A percentile compares a stretch with the other conserved stretches of the same genome.
These are phyloP conservation scores for Campylorhamphus procurvoides DNA, from an alignment of 2,113 vertebrate species.

Conservation along the genomic window DNA sequence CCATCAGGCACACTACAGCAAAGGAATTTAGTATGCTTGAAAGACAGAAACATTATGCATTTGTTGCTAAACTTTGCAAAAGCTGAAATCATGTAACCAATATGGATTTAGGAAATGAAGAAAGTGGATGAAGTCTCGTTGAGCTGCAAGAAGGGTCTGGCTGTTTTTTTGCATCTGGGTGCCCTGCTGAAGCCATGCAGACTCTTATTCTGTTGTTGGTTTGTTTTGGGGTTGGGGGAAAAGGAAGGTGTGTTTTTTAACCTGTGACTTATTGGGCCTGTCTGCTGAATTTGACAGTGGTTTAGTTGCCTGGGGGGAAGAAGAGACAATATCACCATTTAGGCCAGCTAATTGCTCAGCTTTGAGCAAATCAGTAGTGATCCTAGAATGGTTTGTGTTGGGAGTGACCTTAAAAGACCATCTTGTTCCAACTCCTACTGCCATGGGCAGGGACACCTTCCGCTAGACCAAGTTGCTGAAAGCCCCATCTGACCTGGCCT, in stretches of 20 bases:
- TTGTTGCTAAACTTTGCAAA: neutral
- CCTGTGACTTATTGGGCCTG: fast-evolving
- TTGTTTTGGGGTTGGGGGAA: neutral
- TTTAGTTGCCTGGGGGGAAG: neutral
- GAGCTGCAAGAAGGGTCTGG: neutral
- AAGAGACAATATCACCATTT: neutral
- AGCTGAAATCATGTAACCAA: neutral
- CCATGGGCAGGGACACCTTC: neutral
- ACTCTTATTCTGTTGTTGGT: neutral
- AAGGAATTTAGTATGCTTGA: neutral
- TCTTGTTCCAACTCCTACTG: neutral
- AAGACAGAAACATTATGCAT: neutral
- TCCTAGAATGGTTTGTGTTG: neutral
- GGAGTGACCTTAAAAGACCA: neutral
- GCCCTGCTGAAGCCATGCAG: neutral
- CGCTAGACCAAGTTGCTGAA: neutral
- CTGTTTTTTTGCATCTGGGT: neutral
- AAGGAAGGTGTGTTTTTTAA: neutral
- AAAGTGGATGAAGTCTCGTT: neutral
- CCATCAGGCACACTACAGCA: neutral
- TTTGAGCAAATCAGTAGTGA: neutral
- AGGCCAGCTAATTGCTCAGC: neutral
- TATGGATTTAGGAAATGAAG: neutral
- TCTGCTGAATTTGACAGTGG: neutral
- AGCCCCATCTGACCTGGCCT: neutral